Evolutionary conservation across 2,888 invertebrate genomes (phyloP).

Genomic region (Reticulitermes lucifugus): DNA sequence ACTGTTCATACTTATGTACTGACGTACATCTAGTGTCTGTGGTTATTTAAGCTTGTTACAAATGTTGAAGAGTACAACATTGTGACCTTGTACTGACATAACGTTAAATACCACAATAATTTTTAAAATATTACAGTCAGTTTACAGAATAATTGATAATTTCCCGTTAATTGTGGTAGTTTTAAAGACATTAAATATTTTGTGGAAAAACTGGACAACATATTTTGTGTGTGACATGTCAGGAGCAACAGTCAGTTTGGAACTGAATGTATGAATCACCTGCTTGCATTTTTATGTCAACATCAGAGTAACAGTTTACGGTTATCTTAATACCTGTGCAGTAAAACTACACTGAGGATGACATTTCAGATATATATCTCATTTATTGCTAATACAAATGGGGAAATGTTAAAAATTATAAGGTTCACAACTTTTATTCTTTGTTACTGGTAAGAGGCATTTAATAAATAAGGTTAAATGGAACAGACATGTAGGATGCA

Average conservation of each 20-base stretch:
- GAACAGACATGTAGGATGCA: too few species aligned
- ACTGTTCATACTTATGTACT: neutral
- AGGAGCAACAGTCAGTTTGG: neutral
- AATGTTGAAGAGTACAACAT: neutral
- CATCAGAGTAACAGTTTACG: too few species aligned
- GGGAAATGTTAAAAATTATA: too few species aligned
- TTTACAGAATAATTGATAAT: too few species aligned
- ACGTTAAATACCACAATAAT: neutral
- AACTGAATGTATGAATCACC: neutral
- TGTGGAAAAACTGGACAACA: neutral
- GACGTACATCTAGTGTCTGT: neutral
- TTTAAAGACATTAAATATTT: neutral
- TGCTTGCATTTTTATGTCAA: neutral
- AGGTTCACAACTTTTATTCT: too few species aligned
- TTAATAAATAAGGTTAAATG: too few species aligned
- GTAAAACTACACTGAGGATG: too few species aligned
- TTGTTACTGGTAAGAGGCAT: too few species aligned
- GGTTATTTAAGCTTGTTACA: neutral
- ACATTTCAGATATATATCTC: too few species aligned
- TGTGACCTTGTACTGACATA: conserved; percentile 6
- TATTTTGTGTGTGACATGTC: neutral
- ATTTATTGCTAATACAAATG: too few species aligned
- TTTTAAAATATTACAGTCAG: neutral
- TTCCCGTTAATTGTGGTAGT: too few species aligned
- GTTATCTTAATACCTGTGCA: too few species aligned